Conservation (phyloP, 2,113 vertebrate genomes). For the Peromyscus californicus region DNA sequence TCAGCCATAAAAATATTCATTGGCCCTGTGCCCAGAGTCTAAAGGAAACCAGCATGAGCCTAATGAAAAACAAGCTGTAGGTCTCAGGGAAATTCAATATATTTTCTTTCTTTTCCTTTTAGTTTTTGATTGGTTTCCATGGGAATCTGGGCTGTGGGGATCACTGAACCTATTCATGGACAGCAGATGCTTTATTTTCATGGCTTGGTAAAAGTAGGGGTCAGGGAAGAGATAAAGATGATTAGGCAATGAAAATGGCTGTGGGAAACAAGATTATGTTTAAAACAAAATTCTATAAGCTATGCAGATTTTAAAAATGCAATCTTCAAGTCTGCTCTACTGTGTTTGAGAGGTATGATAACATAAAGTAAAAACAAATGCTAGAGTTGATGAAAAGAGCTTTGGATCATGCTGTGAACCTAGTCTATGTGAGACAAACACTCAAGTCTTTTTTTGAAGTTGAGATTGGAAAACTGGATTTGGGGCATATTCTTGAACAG, state of each 20-base stretch:
- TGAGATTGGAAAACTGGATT: not conserved
- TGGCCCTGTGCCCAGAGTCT: conserved; percentile 81
- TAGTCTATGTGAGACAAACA: conserved; percentile 39
- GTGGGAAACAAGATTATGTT: conserved; percentile 50
- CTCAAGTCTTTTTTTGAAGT: not conserved
- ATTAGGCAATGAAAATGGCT: conserved; percentile 59
- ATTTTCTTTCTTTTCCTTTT: conserved; percentile 78
- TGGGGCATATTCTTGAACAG: not conserved
- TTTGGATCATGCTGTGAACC: conserved; percentile 38
- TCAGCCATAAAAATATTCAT: conserved; percentile 77
- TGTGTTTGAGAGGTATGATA: conserved; percentile 30
- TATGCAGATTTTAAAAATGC: conserved; percentile 20
- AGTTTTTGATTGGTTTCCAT: conserved; percentile 84
- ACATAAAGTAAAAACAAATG: not conserved
- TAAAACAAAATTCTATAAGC: conserved; percentile 64
- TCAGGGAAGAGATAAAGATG: conserved; percentile 69
- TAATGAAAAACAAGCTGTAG: conserved; percentile 85
- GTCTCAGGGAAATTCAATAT: conserved; percentile 83
- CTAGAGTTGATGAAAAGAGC: not conserved
- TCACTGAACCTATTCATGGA: conserved; percentile 77
- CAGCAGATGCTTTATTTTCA: conserved; percentile 74
- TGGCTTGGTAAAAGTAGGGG: conserved; percentile 68
- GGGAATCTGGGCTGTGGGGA: conserved; percentile 77
- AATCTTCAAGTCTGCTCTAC: not conserved
- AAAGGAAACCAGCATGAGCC: conserved; percentile 83